These are phyloP conservation scores for Marmota monax DNA, from an alignment of 2,113 vertebrate species.

Conservation along the genomic window DNA sequence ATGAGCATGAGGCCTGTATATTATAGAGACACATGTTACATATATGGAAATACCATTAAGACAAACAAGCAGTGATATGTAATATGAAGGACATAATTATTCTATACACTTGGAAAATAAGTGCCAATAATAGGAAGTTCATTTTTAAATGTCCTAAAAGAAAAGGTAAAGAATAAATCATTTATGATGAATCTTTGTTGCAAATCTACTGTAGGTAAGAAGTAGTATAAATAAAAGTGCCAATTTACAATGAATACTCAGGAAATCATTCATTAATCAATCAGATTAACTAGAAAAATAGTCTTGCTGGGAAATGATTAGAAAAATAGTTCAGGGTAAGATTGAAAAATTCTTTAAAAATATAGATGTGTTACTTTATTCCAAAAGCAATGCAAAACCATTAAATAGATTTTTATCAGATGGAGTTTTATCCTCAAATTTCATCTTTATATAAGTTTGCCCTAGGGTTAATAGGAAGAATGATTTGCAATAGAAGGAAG, in stretches of 20 bases:
- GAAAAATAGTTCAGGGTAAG: not conserved
- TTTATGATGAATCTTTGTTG: not conserved
- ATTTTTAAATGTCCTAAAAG: not conserved
- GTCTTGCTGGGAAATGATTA: not conserved
- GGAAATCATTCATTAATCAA: not conserved
- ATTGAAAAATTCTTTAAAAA: not conserved
- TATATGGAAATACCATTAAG: not conserved
- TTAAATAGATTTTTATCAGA: not conserved
- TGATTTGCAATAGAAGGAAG: not conserved
- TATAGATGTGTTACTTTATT: not conserved
- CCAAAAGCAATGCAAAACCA: not conserved
- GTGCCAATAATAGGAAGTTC: not conserved
- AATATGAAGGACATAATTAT: not conserved
- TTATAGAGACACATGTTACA: not conserved
- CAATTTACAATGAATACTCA: not conserved
- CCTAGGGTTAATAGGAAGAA: not conserved
- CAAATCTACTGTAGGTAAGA: not conserved
- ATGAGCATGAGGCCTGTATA: not conserved
- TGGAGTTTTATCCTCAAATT: slow-evolving; percentile 3
- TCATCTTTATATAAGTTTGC: not conserved
- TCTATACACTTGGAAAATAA: not conserved
- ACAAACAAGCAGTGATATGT: not conserved
- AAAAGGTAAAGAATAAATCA: not conserved
- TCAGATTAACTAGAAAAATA: not conserved
- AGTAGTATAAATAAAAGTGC: not conserved